Conservation (phyloP, 2,888 invertebrate genomes). For the Spodoptera picta region DNA sequence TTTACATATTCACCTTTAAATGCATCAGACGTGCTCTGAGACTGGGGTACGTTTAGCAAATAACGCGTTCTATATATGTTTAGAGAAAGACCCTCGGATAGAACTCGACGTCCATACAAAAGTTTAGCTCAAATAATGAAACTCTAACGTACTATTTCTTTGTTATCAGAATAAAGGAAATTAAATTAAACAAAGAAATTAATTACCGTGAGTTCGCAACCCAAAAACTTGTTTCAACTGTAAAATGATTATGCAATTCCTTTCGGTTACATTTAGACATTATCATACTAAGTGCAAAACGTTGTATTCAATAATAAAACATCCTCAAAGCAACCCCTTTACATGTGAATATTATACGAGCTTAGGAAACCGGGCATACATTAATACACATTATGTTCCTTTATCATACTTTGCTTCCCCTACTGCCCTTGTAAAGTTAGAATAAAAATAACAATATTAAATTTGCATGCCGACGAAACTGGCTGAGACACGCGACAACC, state of each 20-base stretch:
- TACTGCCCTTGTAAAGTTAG: constrained; percentile 84
- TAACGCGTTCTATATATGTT: constrained; percentile 27
- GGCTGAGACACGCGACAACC: constrained; percentile 68
- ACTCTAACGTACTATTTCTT: constrained; percentile 5
- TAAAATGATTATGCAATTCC: constrained; percentile 45
- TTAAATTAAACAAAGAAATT: constrained; percentile 29
- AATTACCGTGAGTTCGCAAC: constrained; percentile 32
- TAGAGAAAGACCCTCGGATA: constrained; percentile 4
- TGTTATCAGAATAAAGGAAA: constrained; percentile 18
- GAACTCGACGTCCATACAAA: neutral
- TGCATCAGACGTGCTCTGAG: constrained; percentile 57
- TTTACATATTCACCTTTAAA: constrained; percentile 79
- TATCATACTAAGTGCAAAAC: constrained; percentile 56
- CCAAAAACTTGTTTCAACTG: constrained; percentile 42
- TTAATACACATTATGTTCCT: constrained; percentile 61
- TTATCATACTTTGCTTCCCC: constrained; percentile 79
- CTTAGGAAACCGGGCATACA: constrained; percentile 53
- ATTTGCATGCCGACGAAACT: constrained; percentile 83
- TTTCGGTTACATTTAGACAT: constrained; percentile 18
- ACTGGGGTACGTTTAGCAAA: constrained; percentile 32
- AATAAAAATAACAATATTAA: constrained; percentile 85
- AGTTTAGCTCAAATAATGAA: too few relatives aligned
- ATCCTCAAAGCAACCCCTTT: constrained; percentile 47
- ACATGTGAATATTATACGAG: constrained; percentile 56
- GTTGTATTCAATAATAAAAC: constrained; percentile 56